A percentile compares a stretch with the other conserved stretches of the same genome.
Conservation (phyloP, 2,797 vertebrate genomes). For the Antennarius maculatus region DNA sequence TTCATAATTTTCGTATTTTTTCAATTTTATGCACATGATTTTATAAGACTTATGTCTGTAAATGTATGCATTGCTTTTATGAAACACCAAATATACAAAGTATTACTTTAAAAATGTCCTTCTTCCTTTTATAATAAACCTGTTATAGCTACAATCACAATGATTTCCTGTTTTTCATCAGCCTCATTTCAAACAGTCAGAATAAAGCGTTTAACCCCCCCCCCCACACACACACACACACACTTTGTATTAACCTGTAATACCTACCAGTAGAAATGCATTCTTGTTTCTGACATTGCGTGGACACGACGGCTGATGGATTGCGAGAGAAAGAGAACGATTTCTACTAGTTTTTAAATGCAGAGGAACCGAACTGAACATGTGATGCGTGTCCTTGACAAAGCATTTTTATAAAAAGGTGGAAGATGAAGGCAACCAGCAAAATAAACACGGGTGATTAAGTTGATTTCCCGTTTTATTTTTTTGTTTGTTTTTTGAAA, state of each 20-base stretch:
- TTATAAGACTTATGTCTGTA: no score
- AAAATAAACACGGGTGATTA: conserved; percentile 31
- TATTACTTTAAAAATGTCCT: neutral
- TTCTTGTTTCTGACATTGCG: neutral
- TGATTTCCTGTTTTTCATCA: neutral
- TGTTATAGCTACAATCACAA: neutral
- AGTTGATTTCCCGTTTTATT: conserved; percentile 38
- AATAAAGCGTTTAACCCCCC: no score
- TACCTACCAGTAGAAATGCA: neutral
- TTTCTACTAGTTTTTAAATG: conserved; percentile 32
- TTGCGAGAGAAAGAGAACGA: neutral
- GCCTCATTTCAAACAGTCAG: neutral
- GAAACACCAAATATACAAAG: neutral
- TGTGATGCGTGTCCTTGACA: conserved; percentile 32
- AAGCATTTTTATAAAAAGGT: conserved; percentile 66
- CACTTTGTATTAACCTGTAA: neutral
- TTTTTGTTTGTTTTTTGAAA: no score
- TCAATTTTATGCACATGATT: no score
- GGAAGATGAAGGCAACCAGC: conserved; percentile 64
- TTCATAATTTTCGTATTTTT: no score
- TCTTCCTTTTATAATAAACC: no score
- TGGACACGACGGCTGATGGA: neutral
- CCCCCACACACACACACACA: no score
- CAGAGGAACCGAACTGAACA: conserved; percentile 69
- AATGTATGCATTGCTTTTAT: no score